phyloP scores from a whole-genome alignment of 2,888 invertebrate species.

The Trichopria drosophilae region DNA sequence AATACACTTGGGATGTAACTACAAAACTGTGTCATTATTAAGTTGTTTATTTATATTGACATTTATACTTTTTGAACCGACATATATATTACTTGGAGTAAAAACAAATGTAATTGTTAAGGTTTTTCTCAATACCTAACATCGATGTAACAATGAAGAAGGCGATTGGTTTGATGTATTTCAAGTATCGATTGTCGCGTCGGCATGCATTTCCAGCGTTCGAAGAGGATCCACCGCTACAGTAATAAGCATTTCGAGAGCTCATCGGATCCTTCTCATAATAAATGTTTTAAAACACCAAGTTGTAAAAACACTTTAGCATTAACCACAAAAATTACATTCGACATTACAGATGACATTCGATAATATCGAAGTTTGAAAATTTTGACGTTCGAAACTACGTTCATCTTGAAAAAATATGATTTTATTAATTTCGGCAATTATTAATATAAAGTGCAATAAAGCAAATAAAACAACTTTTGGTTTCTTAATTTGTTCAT shows the following conservation, averaged over 20 bases:
- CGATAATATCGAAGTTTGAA: too few species aligned
- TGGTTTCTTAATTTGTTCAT: too few species aligned
- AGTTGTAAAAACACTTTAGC: background rate
- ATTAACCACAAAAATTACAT: background rate
- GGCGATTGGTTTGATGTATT: constrained; percentile 45
- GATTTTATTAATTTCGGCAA: too few species aligned
- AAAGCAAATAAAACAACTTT: too few species aligned
- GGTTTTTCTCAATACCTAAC: constrained; percentile 40
- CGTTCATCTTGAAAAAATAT: too few species aligned
- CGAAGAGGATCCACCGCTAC: constrained; percentile 44
- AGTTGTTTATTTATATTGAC: too few species aligned
- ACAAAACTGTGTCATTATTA: too few species aligned
- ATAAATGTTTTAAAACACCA: constrained; percentile 1
- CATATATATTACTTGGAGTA: background rate
- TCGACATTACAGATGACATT: too few species aligned
- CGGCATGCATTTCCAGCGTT: constrained; percentile 33
- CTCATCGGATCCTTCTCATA: constrained; percentile 41
- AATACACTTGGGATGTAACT: too few species aligned
- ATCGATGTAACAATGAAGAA: constrained; percentile 50
- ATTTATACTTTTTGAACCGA: background rate
- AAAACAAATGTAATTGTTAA: constrained; percentile 2
- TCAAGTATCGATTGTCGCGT: constrained; percentile 42
- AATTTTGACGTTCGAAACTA: too few species aligned
- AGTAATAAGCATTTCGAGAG: constrained; percentile 43
- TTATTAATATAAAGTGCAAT: too few species aligned